Evolutionary conservation across 2,797 vertebrate genomes (phyloP).

Genomic region (Enteromius viviparus): DNA sequence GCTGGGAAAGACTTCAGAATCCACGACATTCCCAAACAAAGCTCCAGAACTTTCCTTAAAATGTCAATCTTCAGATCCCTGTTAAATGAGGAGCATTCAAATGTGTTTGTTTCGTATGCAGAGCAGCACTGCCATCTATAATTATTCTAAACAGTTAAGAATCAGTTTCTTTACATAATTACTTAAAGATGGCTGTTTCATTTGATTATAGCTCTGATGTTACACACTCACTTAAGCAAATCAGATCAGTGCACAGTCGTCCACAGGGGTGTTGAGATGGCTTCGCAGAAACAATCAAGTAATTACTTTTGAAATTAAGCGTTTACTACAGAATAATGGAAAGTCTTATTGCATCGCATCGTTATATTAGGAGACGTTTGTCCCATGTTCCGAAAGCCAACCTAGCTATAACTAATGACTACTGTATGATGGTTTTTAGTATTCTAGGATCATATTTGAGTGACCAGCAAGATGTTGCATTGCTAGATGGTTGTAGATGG

Average conservation of each 20-base stretch:
- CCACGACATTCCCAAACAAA: constrained; percentile 61
- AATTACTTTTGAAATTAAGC: constrained; percentile 5
- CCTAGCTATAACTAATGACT: not conserved
- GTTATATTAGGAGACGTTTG: not conserved
- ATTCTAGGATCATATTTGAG: not conserved
- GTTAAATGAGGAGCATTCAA: constrained; percentile 10
- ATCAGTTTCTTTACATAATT: constrained; percentile 18
- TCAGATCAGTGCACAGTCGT: constrained; percentile 26
- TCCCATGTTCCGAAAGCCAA: not conserved
- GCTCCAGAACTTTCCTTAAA: not conserved
- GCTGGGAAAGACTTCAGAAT: constrained; percentile 59
- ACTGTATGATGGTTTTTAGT: not conserved
- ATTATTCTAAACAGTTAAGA: constrained; percentile 4
- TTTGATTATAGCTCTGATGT: constrained; percentile 24
- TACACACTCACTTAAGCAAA: constrained; percentile 19
- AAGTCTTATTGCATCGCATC: not conserved
- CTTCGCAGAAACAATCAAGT: constrained; percentile 15
- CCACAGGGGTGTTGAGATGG: not conserved
- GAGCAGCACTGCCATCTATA: constrained; percentile 9
- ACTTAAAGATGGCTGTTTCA: not conserved
- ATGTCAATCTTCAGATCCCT: constrained; percentile 18
- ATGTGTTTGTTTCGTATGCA: constrained; percentile 4
- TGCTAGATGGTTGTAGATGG: not conserved
- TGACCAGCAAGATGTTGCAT: not conserved
- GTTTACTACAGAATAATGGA: not conserved